Percentiles rank a stretch among this genome's conserved stretches.
phyloP scores from a whole-genome alignment of 2,797 vertebrate species.

The Morus bassanus region DNA sequence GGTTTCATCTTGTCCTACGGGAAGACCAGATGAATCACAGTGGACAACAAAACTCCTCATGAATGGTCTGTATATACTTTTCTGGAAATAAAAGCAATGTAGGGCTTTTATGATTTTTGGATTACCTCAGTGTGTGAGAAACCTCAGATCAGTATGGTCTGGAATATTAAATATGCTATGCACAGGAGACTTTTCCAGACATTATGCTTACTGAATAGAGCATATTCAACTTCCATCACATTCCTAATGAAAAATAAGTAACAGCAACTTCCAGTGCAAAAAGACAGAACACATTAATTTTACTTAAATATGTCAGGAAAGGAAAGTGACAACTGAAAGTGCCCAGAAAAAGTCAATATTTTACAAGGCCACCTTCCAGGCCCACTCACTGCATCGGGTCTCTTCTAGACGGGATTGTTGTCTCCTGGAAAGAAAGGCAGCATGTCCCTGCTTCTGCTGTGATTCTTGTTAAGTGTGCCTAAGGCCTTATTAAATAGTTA shows the following conservation, averaged over 20 bases:
- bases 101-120: neutral
- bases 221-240: neutral
- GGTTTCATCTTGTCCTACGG: neutral
- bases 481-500: neutral
- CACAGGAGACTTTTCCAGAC: neutral
- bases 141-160: neutral
- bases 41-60: neutral
- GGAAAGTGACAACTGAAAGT: neutral
- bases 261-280: neutral
- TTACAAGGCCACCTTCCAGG: neutral
- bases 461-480: neutral
- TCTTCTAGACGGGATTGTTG: neutral
- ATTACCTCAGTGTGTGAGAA: neutral
- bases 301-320: neutral
- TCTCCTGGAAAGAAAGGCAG: neutral
- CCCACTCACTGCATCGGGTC: neutral
- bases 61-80: neutral
- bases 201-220: neutral
- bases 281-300: neutral
- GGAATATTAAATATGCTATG: neutral
- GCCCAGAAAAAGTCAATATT: accelerated
- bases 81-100: neutral
- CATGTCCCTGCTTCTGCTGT: neutral
- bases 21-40: neutral
- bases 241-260: neutral